Conservation (phyloP, 1,140 invertebrate genomes). For the Coenobita brevimanus region DNA sequence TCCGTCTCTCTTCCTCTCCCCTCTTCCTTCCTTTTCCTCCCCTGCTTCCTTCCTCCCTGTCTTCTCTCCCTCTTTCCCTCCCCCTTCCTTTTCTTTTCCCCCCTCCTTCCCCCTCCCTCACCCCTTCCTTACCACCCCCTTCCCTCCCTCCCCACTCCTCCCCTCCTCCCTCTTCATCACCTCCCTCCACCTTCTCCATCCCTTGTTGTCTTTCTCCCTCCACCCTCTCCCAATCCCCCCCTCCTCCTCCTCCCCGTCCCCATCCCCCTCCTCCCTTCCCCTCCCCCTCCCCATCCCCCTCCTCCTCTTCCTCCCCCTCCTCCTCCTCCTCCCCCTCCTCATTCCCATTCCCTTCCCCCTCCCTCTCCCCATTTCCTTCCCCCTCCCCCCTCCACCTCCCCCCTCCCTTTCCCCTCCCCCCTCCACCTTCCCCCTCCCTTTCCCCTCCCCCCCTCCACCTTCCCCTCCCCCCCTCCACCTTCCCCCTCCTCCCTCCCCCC, state of each 20-base stretch:
- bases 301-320: too few relatives aligned
- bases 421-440: too few relatives aligned
- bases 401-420: not conserved
- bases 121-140: not conserved
- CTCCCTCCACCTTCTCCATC: too few relatives aligned
- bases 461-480: not conserved
- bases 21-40: not conserved
- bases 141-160: not conserved
- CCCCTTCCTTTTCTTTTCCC: not conserved
- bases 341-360: not conserved
- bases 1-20: not conserved
- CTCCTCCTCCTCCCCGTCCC: not conserved
- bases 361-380: too few relatives aligned
- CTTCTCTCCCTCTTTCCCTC: not conserved
- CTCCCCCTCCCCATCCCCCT: too few relatives aligned
- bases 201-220: not conserved
- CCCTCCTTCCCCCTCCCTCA: not conserved
- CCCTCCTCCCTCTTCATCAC: not conserved
- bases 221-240: not conserved
- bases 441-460: not conserved
- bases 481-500: not conserved
- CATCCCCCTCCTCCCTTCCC: not conserved
- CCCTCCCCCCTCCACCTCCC: too few relatives aligned
- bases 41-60: not conserved
- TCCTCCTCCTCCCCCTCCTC: too few relatives aligned